phyloP scores from a whole-genome alignment of 64 coral and sea anemone species.

The Pocillopora verrucosa region DNA sequence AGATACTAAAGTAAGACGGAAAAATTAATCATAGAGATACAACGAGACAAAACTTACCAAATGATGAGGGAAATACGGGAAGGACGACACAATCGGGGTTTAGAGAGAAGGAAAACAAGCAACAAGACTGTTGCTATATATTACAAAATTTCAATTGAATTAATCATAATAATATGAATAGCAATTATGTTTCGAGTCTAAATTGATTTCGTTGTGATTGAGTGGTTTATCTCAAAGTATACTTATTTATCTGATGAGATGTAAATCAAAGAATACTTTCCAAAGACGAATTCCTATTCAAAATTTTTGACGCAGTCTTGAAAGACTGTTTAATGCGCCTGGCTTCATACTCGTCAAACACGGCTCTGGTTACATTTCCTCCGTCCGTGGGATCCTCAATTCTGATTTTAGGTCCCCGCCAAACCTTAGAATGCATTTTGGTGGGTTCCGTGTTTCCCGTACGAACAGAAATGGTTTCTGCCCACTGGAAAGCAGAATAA shows the following conservation, averaged over 20 bases:
- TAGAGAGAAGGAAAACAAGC: too few species aligned
- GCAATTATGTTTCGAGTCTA: too few species aligned
- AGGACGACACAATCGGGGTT: too few species aligned
- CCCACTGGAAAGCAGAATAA: slow-evolving; percentile 6
- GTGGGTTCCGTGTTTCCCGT: not conserved
- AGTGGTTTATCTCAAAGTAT: too few species aligned
- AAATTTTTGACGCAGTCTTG: not conserved
- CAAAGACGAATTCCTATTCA: not conserved
- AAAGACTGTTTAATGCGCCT: slow-evolving; percentile 27
- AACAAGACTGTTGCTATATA: too few species aligned
- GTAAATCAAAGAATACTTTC: not conserved
- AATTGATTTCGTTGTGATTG: too few species aligned
- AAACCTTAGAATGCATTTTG: not conserved
- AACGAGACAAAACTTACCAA: too few species aligned
- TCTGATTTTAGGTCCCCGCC: slow-evolving; percentile 39
- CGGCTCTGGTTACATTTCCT: slow-evolving; percentile 30
- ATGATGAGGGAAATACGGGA: too few species aligned
- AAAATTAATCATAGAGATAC: too few species aligned
- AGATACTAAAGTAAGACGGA: too few species aligned
- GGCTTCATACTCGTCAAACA: slow-evolving; percentile 23
- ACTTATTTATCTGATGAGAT: not conserved
- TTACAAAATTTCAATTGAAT: too few species aligned
- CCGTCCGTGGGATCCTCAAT: slow-evolving; percentile 28
- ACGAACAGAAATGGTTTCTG: slow-evolving; percentile 3
- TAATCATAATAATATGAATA: too few species aligned